A percentile compares a stretch with the other conserved stretches of the same genome.
These are phyloP conservation scores for Clarias fuscus DNA, from an alignment of 2,797 vertebrate species.

Conservation along the genomic window DNA sequence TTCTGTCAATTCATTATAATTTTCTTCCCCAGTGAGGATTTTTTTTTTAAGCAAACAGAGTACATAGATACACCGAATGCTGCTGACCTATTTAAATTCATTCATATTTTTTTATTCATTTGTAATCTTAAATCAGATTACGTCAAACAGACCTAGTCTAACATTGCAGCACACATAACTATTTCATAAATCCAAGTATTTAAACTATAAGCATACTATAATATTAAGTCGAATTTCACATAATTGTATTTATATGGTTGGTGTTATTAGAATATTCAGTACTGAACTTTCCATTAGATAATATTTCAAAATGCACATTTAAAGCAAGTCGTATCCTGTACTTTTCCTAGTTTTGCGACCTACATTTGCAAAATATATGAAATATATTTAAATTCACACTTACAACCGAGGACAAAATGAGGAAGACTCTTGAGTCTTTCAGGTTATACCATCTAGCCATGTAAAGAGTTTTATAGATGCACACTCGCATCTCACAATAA, in stretches of 20 bases:
- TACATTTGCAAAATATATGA: neutral
- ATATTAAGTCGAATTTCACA: too few species aligned
- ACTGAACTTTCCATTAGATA: neutral
- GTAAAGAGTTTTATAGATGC: neutral
- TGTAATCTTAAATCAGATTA: too few species aligned
- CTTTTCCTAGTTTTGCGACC: neutral
- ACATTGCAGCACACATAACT: neutral
- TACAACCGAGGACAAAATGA: neutral
- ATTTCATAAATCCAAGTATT: neutral
- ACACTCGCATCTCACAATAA: neutral
- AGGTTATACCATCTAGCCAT: neutral
- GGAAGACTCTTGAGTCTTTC: neutral
- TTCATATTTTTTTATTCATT: too few species aligned
- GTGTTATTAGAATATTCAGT: neutral
- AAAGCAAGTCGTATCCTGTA: neutral
- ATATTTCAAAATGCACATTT: neutral
- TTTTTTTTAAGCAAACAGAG: neutral
- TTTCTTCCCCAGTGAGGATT: neutral
- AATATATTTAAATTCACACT: neutral
- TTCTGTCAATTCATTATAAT: neutral
- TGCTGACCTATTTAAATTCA: neutral
- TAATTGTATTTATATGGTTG: neutral
- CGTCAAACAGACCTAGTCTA: neutral
- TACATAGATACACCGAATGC: neutral
- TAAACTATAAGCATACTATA: neutral